These are phyloP conservation scores for Heteropelma amictum DNA, from an alignment of 2,888 invertebrate genomes.

Conservation along the genomic window DNA sequence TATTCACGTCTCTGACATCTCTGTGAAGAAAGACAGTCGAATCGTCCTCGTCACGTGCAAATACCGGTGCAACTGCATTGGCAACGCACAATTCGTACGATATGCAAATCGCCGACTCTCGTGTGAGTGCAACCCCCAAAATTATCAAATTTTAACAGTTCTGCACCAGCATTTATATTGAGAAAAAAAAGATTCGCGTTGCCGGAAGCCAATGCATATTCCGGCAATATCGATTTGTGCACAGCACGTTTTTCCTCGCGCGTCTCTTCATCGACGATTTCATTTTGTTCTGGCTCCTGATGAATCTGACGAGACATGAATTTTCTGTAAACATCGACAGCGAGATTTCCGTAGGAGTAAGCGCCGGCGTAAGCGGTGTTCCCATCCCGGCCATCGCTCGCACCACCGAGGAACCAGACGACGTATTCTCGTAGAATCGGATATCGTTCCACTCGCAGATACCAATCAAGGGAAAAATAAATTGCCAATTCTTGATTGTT, in stretches of 20 bases:
- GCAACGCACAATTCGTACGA: constrained; percentile 64
- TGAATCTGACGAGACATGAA: constrained; percentile 52
- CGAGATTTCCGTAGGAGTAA: constrained; percentile 65
- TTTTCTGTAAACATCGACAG: constrained; percentile 61
- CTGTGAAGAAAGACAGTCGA: no score
- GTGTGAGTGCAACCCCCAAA: constrained; percentile 62
- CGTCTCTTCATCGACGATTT: constrained; percentile 21
- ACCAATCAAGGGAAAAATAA: constrained; percentile 74
- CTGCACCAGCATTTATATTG: constrained; percentile 65
- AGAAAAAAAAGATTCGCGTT: constrained; percentile 63
- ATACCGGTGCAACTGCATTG: constrained; percentile 63
- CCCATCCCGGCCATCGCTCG: constrained; percentile 66
- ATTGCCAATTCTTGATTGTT: constrained; percentile 84
- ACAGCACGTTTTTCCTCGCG: constrained; percentile 38
- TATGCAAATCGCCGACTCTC: constrained; percentile 66
- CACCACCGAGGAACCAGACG: constrained; percentile 69
- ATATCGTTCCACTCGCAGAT: constrained; percentile 61
- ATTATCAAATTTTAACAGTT: constrained; percentile 61
- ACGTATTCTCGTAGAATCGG: constrained; percentile 67
- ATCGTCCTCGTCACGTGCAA: constrained; percentile 46
- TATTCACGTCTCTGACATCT: no score
- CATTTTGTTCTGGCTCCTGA: background rate
- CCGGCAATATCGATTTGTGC: constrained; percentile 61
- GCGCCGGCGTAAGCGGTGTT: constrained; percentile 66
- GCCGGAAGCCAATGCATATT: constrained; percentile 57